Conservation (phyloP, 2,888 invertebrate genomes). For the Lasioglossum leucozonium region DNA sequence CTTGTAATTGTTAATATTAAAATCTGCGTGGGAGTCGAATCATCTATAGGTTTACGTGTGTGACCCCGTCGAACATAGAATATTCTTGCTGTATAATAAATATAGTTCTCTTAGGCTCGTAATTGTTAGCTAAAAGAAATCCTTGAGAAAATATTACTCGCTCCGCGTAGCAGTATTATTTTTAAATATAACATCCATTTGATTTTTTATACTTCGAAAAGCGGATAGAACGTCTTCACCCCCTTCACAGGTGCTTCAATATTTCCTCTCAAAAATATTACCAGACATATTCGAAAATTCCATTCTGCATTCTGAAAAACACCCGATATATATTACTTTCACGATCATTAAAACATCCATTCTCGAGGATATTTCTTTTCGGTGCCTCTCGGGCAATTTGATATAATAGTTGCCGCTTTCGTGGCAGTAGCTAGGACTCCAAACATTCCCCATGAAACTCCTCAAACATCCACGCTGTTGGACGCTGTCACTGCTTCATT, state of each 20-base stretch:
- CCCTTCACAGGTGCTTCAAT: background rate
- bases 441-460: background rate
- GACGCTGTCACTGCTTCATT: conserved; percentile 2
- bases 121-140: background rate
- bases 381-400: background rate
- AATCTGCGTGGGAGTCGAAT: background rate
- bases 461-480: conserved; percentile 21
- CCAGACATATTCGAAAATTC: background rate
- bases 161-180: background rate
- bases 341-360: background rate
- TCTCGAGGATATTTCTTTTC: background rate
- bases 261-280: background rate
- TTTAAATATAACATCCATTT: conserved; percentile 15
- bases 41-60: background rate
- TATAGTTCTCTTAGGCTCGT: conserved; percentile 24
- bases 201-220: background rate
- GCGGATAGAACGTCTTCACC: background rate
- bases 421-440: background rate
- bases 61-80: conserved; percentile 2
- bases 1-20: background rate
- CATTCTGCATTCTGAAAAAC: background rate
- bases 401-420: background rate
- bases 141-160: conserved; percentile 15
- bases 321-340: background rate
- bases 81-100: conserved; percentile 23